Conservation (phyloP, 2,113 vertebrate species). For the Bostrychus sinensis region DNA sequence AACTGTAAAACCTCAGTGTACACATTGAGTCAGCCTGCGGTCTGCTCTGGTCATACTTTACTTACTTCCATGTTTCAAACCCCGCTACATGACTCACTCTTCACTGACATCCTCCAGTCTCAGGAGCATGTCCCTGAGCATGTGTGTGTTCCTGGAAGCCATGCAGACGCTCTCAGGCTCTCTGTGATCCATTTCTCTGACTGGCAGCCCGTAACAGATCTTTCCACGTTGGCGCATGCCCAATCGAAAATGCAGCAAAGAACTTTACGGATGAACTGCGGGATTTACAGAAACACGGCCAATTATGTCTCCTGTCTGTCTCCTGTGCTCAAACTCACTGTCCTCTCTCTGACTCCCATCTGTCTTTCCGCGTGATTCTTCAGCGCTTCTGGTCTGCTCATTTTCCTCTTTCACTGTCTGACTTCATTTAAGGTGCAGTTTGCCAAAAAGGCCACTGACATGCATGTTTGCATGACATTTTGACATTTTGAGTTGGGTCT, state of each 20-base stretch:
- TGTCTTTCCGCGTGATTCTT: conserved; percentile 34
- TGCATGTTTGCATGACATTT: not conserved
- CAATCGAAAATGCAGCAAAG: conserved; percentile 2
- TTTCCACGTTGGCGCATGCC: conserved; percentile 10
- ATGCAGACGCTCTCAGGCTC: conserved; percentile 27
- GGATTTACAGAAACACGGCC: conserved; percentile 53
- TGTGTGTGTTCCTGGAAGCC: conserved; percentile 35
- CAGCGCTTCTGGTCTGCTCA: conserved; percentile 7
- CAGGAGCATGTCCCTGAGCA: conserved; percentile 10
- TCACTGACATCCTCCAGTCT: conserved; percentile 24
- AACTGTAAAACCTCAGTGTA: conserved; percentile 31
- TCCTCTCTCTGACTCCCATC: conserved; percentile 58
- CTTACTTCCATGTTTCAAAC: conserved; percentile 34
- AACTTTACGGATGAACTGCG: conserved; percentile 26
- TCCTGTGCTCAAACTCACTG: conserved; percentile 34
- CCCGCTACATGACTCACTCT: conserved; percentile 38
- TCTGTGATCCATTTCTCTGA: conserved; percentile 55
- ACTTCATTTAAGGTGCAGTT: conserved; percentile 25
- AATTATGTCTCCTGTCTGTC: conserved; percentile 45
- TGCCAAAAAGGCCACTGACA: conserved; percentile 2
- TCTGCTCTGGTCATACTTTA: conserved; percentile 34
- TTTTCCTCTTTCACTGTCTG: conserved; percentile 16
- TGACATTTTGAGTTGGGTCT: not conserved
- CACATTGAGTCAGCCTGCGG: conserved; percentile 23
- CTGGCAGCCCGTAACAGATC: conserved; percentile 33